Percentiles rank a stretch among this genome's conserved stretches.
phyloP scores from a whole-genome alignment of 2,888 invertebrate species.

The Ophioninae sp. region DNA sequence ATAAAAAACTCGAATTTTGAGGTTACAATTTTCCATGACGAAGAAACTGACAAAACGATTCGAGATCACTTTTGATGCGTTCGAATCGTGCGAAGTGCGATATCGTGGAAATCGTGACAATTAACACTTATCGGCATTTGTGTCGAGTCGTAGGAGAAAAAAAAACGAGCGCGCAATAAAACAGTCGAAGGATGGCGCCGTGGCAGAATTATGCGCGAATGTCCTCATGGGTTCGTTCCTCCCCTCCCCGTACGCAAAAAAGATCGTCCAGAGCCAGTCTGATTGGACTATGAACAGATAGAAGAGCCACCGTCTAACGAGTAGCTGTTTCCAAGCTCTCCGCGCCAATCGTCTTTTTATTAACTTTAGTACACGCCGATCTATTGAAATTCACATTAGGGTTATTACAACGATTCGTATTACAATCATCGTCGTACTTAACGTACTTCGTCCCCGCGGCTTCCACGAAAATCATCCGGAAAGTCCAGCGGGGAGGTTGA shows the following conservation, averaged over 20 bases:
- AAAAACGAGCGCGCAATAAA: slow-evolving; percentile 2
- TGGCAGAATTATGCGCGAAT: slow-evolving; percentile 3
- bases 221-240: not conserved
- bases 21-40: too few species aligned
- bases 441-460: not conserved
- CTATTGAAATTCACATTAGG: not conserved
- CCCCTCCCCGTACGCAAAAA: not conserved
- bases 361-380: not conserved
- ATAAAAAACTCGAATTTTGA: too few species aligned
- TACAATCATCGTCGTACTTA: not conserved
- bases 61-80: too few species aligned
- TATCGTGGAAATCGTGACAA: not conserved
- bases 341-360: not conserved
- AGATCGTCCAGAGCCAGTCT: not conserved
- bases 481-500: not conserved
- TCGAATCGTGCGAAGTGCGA: too few species aligned
- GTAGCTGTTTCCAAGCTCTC: slow-evolving; percentile 24
- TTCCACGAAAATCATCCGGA: not conserved
- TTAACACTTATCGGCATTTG: not conserved
- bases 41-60: too few species aligned
- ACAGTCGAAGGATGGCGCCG: not conserved
- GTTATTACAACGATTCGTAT: not conserved
- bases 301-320: slow-evolving; percentile 48
- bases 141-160: not conserved
- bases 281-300: slow-evolving; percentile 31